Evolutionary conservation across 53 echinoderm and acorn worm genomes (phyloP).

Genomic region (Holothuria scabra): DNA sequence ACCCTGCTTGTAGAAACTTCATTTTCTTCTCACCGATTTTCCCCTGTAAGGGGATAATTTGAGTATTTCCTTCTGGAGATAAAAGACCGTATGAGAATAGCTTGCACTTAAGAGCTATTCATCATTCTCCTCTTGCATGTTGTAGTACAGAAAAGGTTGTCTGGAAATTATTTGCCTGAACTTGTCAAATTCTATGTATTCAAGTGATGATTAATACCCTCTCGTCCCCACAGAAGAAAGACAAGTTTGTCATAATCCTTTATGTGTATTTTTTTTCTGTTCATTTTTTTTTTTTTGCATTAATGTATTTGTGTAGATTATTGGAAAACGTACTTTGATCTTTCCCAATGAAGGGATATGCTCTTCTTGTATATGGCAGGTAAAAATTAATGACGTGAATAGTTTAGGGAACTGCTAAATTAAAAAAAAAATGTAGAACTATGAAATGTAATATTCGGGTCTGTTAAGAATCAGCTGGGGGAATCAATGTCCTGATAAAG

Average conservation of each 20-base stretch:
- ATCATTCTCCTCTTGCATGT: background rate
- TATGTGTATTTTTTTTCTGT: background rate
- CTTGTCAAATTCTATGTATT: slow-evolving; percentile 47
- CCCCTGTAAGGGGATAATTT: too few species aligned
- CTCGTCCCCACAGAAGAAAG: background rate
- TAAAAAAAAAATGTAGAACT: slow-evolving; percentile 10
- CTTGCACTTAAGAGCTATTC: too few species aligned
- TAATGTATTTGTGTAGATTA: slow-evolving; percentile 41
- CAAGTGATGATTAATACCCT: slow-evolving; percentile 28
- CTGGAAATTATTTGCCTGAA: slow-evolving; percentile 34
- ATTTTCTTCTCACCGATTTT: too few species aligned
- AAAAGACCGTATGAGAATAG: too few species aligned
- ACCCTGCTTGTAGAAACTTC: too few species aligned
- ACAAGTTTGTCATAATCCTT: slow-evolving; percentile 5
- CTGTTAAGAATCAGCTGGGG: slow-evolving; percentile 2
- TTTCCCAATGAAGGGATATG: slow-evolving; percentile 13
- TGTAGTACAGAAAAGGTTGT: slow-evolving; percentile 1
- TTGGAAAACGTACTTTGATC: slow-evolving; percentile 27
- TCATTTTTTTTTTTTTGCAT: background rate
- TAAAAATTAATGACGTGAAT: slow-evolving; percentile 24
- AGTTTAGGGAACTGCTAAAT: slow-evolving; percentile 39
- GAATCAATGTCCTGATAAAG: too few species aligned
- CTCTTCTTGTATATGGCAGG: background rate
- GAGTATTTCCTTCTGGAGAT: too few species aligned
- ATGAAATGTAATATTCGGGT: slow-evolving; percentile 24